These are phyloP conservation scores for Apostichopus parvimensis DNA, from an alignment of 35 echinoderm and acorn worm species.

Conservation along the genomic window DNA sequence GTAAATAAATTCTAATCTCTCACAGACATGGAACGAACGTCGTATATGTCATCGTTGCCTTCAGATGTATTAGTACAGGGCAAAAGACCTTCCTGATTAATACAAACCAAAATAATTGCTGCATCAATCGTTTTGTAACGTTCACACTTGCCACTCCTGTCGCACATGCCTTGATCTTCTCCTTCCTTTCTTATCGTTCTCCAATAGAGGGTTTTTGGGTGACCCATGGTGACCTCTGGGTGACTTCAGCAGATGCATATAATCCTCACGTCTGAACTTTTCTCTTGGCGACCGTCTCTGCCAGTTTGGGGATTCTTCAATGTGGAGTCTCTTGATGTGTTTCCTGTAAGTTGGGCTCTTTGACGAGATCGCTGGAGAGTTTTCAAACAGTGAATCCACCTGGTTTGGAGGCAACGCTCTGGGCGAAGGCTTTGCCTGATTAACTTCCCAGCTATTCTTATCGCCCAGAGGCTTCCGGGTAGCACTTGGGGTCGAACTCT, in stretches of 20 bases:
- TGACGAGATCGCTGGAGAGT: neutral
- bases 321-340: conserved; percentile 30
- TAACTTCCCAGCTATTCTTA: neutral
- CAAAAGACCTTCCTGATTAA: too few relatives aligned
- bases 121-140: too few relatives aligned
- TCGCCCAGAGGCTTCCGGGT: conserved; percentile 1
- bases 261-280: neutral
- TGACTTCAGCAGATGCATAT: conserved; percentile 35
- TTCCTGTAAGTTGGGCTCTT: conserved; percentile 19
- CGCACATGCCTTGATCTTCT: conserved; percentile 25
- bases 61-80: too few relatives aligned
- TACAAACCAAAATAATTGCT: too few relatives aligned
- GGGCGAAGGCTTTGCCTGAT: neutral
- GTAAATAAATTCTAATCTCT: too few relatives aligned
- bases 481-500: neutral
- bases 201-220: neutral
- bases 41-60: too few relatives aligned
- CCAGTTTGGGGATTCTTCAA: conserved; percentile 24
- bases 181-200: neutral
- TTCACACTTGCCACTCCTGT: conserved; percentile 37
- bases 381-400: neutral
- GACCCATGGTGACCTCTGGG: conserved; percentile 24
- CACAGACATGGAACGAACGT: too few relatives aligned
- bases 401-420: neutral
- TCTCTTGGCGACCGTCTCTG: conserved; percentile 8